These are phyloP conservation scores for Nesidiocoris tenuis DNA, from an alignment of 2,888 invertebrate species.

Conservation along the genomic window DNA sequence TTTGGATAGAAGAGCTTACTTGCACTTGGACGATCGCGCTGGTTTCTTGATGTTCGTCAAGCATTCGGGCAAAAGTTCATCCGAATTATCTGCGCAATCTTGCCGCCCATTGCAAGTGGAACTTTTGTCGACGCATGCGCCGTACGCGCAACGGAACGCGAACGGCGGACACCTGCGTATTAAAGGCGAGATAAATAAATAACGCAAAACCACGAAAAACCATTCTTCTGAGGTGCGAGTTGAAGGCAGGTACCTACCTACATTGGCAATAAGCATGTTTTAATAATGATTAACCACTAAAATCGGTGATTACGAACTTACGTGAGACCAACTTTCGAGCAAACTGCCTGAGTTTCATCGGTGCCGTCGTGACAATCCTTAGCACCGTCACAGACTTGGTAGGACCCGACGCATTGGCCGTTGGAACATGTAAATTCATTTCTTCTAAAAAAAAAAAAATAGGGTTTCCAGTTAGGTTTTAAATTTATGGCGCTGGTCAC, in stretches of 20 bases:
- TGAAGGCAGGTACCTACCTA: too few relatives aligned
- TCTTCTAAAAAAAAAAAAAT: slow-evolving; percentile 36
- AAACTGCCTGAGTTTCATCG: slow-evolving; percentile 49
- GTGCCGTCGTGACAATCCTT: slow-evolving; percentile 49
- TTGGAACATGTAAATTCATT: slow-evolving; percentile 46
- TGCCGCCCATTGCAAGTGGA: slow-evolving; percentile 48
- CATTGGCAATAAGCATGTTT: too few relatives aligned
- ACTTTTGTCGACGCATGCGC: slow-evolving; percentile 48
- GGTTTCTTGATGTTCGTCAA: not conserved
- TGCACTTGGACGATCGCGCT: slow-evolving; percentile 13
- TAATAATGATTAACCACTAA: too few relatives aligned
- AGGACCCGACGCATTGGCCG: slow-evolving; percentile 47
- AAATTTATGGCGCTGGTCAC: too few relatives aligned
- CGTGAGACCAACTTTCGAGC: slow-evolving; percentile 43
- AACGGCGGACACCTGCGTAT: slow-evolving; percentile 49
- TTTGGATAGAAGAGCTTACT: too few relatives aligned
- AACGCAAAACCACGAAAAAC: too few relatives aligned
- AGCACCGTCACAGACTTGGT: slow-evolving; percentile 49
- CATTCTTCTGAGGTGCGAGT: too few relatives aligned
- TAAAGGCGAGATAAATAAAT: too few relatives aligned
- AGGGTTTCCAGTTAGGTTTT: too few relatives aligned
- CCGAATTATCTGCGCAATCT: slow-evolving; percentile 51
- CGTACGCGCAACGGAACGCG: slow-evolving; percentile 50
- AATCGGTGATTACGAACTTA: slow-evolving; percentile 30
- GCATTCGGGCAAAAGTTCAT: slow-evolving; percentile 48